Conservation (phyloP, 2,113 vertebrate genomes). For the Marcusenius ussheri region DNA sequence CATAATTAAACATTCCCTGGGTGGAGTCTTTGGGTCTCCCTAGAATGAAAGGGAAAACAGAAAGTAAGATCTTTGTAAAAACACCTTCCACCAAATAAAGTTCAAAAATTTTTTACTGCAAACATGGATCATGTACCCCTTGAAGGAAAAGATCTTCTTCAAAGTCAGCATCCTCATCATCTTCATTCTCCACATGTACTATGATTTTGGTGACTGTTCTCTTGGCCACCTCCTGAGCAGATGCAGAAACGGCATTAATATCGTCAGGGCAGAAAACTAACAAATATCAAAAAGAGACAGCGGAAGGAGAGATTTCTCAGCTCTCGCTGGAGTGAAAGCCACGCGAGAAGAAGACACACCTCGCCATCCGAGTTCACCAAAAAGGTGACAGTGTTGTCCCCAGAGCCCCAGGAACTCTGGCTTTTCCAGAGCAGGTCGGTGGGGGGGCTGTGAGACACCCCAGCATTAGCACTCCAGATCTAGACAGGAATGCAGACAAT, state of each 20-base stretch:
- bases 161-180: conserved; percentile 76
- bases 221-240: conserved; percentile 77
- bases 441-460: conserved; percentile 78
- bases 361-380: conserved; percentile 77
- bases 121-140: conserved; percentile 56
- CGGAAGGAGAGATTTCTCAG: background rate
- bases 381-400: conserved; percentile 65
- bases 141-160: conserved; percentile 80
- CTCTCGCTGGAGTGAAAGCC: background rate
- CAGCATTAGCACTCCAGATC: conserved; percentile 88
- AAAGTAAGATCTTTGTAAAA: background rate
- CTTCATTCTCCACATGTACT: conserved; percentile 51
- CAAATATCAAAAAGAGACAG: background rate
- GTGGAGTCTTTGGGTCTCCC: conserved; percentile 75
- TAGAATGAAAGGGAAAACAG: conserved; percentile 34
- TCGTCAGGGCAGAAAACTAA: background rate
- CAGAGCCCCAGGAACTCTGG: conserved; percentile 83
- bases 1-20: conserved; percentile 87
- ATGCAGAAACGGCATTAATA: background rate
- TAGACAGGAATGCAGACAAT: conserved; percentile 40
- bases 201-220: conserved; percentile 68
- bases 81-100: background rate
- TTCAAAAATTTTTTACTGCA: background rate
- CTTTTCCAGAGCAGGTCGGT: conserved; percentile 87
- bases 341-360: conserved; percentile 49